Evolutionary conservation across 2,113 vertebrate genomes (phyloP).

Genomic region (Parotia lawesii): DNA sequence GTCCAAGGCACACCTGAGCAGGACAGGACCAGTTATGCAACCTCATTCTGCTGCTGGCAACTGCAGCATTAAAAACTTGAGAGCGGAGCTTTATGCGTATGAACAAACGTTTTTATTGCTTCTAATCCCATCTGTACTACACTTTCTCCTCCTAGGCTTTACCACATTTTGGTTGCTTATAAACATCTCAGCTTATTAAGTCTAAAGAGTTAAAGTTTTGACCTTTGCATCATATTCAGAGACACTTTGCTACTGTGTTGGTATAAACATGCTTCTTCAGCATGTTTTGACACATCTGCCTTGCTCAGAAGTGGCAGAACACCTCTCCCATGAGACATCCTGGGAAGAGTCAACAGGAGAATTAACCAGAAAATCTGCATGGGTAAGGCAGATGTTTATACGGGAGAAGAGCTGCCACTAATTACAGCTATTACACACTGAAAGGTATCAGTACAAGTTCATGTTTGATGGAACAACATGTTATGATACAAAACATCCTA

Average conservation of each 20-base stretch:
- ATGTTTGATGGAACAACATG: neutral
- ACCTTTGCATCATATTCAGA: neutral
- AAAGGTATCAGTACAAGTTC: neutral
- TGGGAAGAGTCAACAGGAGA: neutral
- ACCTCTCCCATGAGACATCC: neutral
- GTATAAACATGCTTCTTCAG: neutral
- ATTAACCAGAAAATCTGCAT: neutral
- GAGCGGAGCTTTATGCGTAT: fast-evolving
- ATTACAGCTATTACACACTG: neutral
- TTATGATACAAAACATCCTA: neutral
- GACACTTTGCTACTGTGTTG: neutral
- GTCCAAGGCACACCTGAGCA: neutral
- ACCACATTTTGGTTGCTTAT: neutral
- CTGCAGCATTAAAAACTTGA: neutral
- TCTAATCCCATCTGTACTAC: neutral
- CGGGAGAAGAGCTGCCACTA: neutral
- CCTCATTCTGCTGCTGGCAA: neutral
- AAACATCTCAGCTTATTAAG: neutral
- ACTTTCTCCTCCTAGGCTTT: neutral
- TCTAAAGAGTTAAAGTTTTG: neutral
- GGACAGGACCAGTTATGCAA: neutral
- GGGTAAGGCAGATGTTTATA: neutral
- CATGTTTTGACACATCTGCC: neutral
- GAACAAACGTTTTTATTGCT: neutral
- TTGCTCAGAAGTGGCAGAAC: neutral